phyloP scores from a whole-genome alignment of 2,888 invertebrate genomes.

The Cosmorhoe ocellata region DNA sequence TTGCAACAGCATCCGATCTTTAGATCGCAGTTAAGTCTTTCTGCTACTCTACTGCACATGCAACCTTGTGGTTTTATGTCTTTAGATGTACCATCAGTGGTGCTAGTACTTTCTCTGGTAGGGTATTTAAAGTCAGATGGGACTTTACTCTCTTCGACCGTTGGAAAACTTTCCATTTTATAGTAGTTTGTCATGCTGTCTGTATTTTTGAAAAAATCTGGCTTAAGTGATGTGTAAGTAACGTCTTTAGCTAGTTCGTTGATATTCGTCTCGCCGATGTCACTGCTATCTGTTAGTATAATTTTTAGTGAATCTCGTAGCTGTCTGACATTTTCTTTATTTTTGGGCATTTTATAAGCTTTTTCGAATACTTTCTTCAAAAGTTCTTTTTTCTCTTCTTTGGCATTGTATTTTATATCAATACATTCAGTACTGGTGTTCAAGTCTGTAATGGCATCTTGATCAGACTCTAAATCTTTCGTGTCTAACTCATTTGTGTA shows the following conservation, averaged over 20 bases:
- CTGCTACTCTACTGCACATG: conserved; percentile 53
- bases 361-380: conserved; percentile 55
- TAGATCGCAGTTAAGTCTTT: conserved; percentile 44
- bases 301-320: conserved; percentile 52
- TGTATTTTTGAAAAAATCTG: conserved; percentile 47
- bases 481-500: conserved; percentile 26
- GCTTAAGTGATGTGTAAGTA: conserved; percentile 48
- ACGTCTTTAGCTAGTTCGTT: conserved; percentile 49
- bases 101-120: conserved; percentile 41
- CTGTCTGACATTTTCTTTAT: conserved; percentile 45
- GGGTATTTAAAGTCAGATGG: conserved; percentile 35
- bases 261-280: conserved; percentile 40
- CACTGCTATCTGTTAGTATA: conserved; percentile 58
- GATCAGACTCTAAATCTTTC: conserved; percentile 30
- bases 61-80: conserved; percentile 38
- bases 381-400: conserved; percentile 53
- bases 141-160: conserved; percentile 31
- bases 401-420: conserved; percentile 37
- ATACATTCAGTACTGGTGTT: conserved; percentile 34
- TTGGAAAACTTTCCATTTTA: conserved; percentile 37
- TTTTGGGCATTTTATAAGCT: conserved; percentile 44
- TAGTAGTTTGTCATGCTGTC: conserved; percentile 58
- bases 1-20: conserved; percentile 42
- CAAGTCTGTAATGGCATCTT: conserved; percentile 31
- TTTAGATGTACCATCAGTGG: conserved; percentile 34